Percentiles rank a stretch among this genome's conserved stretches.
These are phyloP conservation scores for Arion vulgaris DNA, from an alignment of 1,140 invertebrate species.

Conservation along the genomic window DNA sequence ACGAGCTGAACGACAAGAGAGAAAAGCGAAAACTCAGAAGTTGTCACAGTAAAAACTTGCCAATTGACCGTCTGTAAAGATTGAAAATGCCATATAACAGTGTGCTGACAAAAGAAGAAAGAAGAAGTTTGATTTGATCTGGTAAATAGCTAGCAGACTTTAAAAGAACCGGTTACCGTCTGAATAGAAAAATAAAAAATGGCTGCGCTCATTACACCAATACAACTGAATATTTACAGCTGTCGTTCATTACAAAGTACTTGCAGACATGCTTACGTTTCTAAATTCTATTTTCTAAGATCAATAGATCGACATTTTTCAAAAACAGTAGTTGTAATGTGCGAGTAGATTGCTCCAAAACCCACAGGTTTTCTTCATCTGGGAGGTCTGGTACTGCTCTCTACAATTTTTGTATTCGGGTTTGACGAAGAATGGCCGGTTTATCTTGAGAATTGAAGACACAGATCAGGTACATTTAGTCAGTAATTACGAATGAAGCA, in stretches of 20 bases:
- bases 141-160: too few species aligned
- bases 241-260: neutral
- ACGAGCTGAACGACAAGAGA: too few species aligned
- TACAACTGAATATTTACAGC: neutral
- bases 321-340: slow-evolving; percentile 67
- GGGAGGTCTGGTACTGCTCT: slow-evolving; percentile 95
- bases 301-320: neutral
- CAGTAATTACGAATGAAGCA: too few species aligned
- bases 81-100: too few species aligned
- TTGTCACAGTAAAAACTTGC: too few species aligned
- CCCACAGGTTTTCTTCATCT: slow-evolving; percentile 93
- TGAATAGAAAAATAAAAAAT: neutral
- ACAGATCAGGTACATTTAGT: slow-evolving; percentile 82
- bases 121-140: too few species aligned
- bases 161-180: too few species aligned
- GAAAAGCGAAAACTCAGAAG: too few species aligned
- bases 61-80: too few species aligned
- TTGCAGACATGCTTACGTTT: neutral
- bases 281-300: neutral
- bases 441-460: slow-evolving; percentile 96
- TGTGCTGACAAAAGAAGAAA: too few species aligned
- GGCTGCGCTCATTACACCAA: neutral
- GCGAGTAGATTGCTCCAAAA: slow-evolving; percentile 89
- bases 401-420: slow-evolving; percentile 96
- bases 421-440: slow-evolving; percentile 81